phyloP scores from a whole-genome alignment of 1,140 invertebrate species.

The Ridgeia piscesae region DNA sequence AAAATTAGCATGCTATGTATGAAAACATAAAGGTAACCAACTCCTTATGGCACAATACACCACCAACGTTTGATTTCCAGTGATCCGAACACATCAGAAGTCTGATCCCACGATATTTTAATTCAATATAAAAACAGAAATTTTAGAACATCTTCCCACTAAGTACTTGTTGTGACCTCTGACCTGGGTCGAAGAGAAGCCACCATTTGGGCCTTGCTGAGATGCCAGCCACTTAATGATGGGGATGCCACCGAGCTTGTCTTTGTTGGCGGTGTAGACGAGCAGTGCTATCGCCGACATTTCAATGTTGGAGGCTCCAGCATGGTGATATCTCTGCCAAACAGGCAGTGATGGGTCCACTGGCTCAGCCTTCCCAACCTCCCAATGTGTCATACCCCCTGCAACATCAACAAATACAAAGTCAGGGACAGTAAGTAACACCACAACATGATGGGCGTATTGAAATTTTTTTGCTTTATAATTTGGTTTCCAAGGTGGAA shows the following conservation, averaged over 20 bases:
- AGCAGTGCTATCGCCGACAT: constrained; percentile 24
- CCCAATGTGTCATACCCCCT: constrained; percentile 75
- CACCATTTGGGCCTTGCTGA: constrained; percentile 74
- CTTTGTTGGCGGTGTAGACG: neutral
- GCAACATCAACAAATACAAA: constrained; percentile 38
- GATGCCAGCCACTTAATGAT: constrained; percentile 78
- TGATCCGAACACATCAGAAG: neutral
- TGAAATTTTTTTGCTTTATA: neutral
- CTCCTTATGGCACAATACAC: too few relatives aligned
- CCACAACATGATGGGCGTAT: neutral
- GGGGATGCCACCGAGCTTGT: constrained; percentile 63
- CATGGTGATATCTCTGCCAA: constrained; percentile 23
- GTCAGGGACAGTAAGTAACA: constrained; percentile 10
- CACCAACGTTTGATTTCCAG: too few relatives aligned
- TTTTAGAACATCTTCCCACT: too few relatives aligned
- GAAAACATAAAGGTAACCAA: too few relatives aligned
- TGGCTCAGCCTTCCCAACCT: constrained; percentile 38
- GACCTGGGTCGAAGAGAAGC: constrained; percentile 76
- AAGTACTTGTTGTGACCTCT: neutral
- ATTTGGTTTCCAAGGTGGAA: neutral
- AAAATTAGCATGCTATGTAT: too few relatives aligned
- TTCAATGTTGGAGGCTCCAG: constrained; percentile 22
- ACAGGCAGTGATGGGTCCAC: constrained; percentile 19
- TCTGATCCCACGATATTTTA: too few relatives aligned
- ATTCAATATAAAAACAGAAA: too few relatives aligned